Evolutionary conservation across 2,797 vertebrate species (phyloP), one percentile per base, ranked within the genome.

Genomic region (Lepus townsendii): DNA sequence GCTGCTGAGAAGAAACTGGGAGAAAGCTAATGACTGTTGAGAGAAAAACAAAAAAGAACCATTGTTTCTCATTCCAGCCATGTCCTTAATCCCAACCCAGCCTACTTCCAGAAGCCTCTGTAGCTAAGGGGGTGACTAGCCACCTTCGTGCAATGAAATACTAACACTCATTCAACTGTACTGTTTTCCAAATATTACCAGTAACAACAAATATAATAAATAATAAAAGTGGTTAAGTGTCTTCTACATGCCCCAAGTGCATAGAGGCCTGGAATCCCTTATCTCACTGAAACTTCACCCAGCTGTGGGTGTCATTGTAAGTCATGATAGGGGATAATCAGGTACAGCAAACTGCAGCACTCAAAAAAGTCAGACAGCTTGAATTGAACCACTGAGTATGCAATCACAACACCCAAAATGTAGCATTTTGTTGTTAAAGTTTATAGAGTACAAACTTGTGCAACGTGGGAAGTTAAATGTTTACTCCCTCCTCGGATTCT

Each of bases 301-400:
- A 9, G 3, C 13, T 8, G 30, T 3, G 1, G 1, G 7, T 17
- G 35, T 42, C 60, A 6, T 42, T 68, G 0, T 0, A 7, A 54
- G 35, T 13, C 30, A 0, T 47, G 27, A 78, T 2, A 4, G 0
- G 24, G 35, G 38, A 19, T 69, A 24, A 60, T 2, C 38, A 54
- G 11, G 12, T 19, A 9, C 57, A 73, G 24, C 65, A 66, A 19
- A 19, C 24, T 27, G 57, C 7, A 50, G 62, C 27, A 71, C 8
- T 2, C 7, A 52, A 68, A 38, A 10, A 47, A 30, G 7, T 7
- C 2, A 0, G 17, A 12, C 52, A 84, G 24, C 79, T 82, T 38
- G 63, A 50, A 47, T 57, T 72, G 84, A 90, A 68, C 17, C 30
- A 22, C 69, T 32, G 27, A 62, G 1, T 60, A 0, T 87, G n/a